Conservation (phyloP, 2,797 vertebrate species). For the Picus viridis region DNA sequence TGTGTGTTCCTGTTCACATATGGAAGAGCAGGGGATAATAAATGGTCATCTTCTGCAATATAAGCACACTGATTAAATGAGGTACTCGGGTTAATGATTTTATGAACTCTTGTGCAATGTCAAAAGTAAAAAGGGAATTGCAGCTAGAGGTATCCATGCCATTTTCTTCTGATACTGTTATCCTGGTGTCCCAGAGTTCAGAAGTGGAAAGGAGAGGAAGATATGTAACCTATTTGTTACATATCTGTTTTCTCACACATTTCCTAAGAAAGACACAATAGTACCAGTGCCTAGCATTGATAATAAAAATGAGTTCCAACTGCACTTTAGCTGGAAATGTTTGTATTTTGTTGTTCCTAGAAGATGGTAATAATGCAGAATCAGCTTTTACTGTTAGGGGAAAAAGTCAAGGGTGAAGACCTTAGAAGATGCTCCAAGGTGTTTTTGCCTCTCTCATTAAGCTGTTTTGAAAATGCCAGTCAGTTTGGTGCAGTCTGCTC, state of each 20-base stretch:
- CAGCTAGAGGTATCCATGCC: neutral
- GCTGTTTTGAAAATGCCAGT: constrained; percentile 38
- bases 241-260: neutral
- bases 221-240: too few species aligned
- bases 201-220: neutral
- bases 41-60: neutral
- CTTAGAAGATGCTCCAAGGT: constrained; percentile 20
- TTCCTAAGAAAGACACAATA: neutral
- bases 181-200: neutral
- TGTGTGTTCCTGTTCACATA: neutral
- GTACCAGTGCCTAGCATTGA: neutral
- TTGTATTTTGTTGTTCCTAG: constrained; percentile 10
- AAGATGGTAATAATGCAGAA: neutral
- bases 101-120: neutral
- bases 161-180: neutral
- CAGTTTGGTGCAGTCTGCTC: constrained; percentile 18
- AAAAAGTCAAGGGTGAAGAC: neutral
- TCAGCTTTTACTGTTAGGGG: neutral
- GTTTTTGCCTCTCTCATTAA: constrained; percentile 33
- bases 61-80: neutral
- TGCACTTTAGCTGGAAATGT: constrained; percentile 1
- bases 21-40: neutral
- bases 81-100: neutral
- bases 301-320: constrained; percentile 4
- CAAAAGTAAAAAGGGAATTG: neutral